These are phyloP conservation scores for Cotesia typhae DNA, from an alignment of 1,140 invertebrate species.

Conservation along the genomic window DNA sequence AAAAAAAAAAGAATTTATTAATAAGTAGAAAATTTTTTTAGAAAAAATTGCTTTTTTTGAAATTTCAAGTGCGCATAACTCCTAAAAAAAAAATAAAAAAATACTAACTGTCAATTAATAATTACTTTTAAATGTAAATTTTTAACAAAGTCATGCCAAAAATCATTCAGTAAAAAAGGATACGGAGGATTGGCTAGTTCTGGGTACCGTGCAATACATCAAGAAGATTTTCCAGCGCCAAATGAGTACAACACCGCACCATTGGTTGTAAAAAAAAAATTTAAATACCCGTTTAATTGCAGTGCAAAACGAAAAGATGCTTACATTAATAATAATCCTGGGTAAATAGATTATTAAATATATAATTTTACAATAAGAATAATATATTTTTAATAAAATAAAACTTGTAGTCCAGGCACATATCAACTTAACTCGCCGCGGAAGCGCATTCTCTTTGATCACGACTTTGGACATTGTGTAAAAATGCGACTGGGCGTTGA, in stretches of 20 bases:
- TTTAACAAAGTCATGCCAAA: slow-evolving; percentile 44
- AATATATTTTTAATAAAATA: slow-evolving; percentile 28
- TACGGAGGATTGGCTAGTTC: slow-evolving; percentile 52
- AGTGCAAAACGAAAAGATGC: slow-evolving; percentile 38
- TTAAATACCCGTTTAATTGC: slow-evolving; percentile 46
- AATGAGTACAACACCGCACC: slow-evolving; percentile 42
- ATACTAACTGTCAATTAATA: too few relatives aligned
- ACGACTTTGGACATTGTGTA: slow-evolving; percentile 54
- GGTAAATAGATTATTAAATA: slow-evolving; percentile 42
- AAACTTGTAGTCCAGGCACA: slow-evolving; percentile 48
- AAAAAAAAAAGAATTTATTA: too few relatives aligned
- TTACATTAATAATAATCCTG: slow-evolving; percentile 47
- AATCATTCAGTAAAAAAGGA: slow-evolving; percentile 54
- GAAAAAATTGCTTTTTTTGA: too few relatives aligned
- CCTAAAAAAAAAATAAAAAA: too few relatives aligned
- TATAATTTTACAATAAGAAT: not conserved
- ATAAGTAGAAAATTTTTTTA: too few relatives aligned
- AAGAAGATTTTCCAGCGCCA: slow-evolving; percentile 49
- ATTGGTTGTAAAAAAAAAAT: slow-evolving; percentile 34
- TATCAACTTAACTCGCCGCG: slow-evolving; percentile 39
- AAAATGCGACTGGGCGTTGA: slow-evolving; percentile 55
- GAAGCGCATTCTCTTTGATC: slow-evolving; percentile 45
- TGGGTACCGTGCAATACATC: slow-evolving; percentile 20
- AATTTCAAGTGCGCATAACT: too few relatives aligned
- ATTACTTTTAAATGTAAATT: slow-evolving; percentile 6